Base-by-base conservation (phyloP, 2,113 vertebrate species). In the Plecturocebus donacophilus region DNA sequence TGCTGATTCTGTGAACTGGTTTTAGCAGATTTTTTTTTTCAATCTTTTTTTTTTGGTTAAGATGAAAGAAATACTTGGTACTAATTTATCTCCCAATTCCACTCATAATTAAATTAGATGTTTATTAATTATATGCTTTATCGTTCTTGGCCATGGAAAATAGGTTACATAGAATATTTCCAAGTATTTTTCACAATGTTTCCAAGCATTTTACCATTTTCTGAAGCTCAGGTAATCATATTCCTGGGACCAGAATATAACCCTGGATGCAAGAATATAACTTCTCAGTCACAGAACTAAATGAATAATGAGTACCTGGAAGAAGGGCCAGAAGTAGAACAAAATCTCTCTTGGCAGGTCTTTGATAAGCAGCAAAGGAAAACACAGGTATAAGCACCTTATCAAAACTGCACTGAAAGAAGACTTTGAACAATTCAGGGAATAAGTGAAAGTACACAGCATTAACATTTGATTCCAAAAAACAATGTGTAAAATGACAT, bases 151-250 rank as follows among this genome's bases (percentile, higher is more conserved):
- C 4, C 35, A 40, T n/a, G 30, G 6, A 52, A 83, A n/a, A 32
- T 45, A 38, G 16, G 47, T 88, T 93, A 49, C 58, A 84, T 1
- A 12, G 40, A 83, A 3, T 47, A 52, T 56, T 45, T 45, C 27
- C 30, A 42, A 76, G 56, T 3, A 38, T 45, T 84, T 85, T 64
- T n/a, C 17, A n/a, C 32, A n/a, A 68, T 68, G 16, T 68, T 68
- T 47, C 42, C 40, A 76, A 64, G 38, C 8, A 45, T 64, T 84
- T 19, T 45, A 35, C 27, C 27, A 32, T n/a, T 32, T 35, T 10
- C 0, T 35, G 19, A 77, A 38, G 0, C 27, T 42, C 16, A 27
- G 6, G 19, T 17, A 49, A 8, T 30, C 14, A 17, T 17, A 3
- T 92, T 8, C 19, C 14, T 49, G 40, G 21, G 40, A 64, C 10